Conservation (phyloP, 2,888 invertebrate species). For the Andrena haemorrhoa region DNA sequence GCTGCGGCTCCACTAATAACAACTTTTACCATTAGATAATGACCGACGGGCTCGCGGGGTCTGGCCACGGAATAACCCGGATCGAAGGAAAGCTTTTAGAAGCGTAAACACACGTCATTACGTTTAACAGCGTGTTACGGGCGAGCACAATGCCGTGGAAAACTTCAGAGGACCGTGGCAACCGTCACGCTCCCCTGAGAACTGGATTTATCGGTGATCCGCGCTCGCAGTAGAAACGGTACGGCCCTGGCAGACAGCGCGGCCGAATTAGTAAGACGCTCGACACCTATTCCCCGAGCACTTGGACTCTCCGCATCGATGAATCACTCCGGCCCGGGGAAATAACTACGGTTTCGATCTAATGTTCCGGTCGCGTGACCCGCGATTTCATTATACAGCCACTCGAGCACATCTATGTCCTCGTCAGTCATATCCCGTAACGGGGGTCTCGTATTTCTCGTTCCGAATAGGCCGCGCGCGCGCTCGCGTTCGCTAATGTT, state of each 20-base stretch:
- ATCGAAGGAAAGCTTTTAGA: constrained; percentile 38
- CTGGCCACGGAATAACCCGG: constrained; percentile 9
- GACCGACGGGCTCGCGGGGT: constrained; percentile 5
- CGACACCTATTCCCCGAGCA: constrained; percentile 7
- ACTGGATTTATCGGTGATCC: constrained; percentile 17
- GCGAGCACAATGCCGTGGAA: constrained; percentile 15
- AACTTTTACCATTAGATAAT: constrained; percentile 42
- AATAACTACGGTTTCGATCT: constrained; percentile 60
- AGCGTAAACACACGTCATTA: constrained; percentile 56
- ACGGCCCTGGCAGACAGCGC: neutral
- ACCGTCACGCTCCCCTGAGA: constrained; percentile 22
- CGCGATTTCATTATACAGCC: constrained; percentile 71
- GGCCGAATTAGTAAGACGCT: constrained; percentile 40
- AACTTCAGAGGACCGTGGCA: constrained; percentile 1
- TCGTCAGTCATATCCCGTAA: constrained; percentile 65
- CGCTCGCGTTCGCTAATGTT: too few species aligned
- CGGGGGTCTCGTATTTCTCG: constrained; percentile 68
- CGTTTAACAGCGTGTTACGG: constrained; percentile 35
- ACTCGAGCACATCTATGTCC: constrained; percentile 65
- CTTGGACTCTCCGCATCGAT: constrained; percentile 36
- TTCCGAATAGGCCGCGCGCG: constrained; percentile 20
- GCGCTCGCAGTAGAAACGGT: neutral
- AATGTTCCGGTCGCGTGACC: constrained; percentile 74
- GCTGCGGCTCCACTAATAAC: constrained; percentile 55
- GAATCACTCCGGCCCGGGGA: constrained; percentile 55